A percentile compares a stretch with the other conserved stretches of the same genome.
Conservation (phyloP, 1,140 invertebrate species). For the Aphis craccivora region DNA sequence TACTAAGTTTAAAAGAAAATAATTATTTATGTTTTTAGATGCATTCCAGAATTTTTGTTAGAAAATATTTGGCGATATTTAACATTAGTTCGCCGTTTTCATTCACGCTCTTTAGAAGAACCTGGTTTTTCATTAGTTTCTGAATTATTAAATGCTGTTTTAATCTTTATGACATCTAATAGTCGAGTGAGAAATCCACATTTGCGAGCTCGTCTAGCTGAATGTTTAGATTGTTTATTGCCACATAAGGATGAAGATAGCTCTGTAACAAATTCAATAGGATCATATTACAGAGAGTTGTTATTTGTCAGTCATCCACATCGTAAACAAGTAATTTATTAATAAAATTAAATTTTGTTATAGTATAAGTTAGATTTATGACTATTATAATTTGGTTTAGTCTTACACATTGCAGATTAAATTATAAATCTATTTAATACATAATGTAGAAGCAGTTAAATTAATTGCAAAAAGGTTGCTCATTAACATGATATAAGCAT, state of each 20-base stretch:
- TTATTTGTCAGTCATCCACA: slow-evolving; percentile 59
- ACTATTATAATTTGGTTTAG: neutral
- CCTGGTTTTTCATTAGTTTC: slow-evolving; percentile 70
- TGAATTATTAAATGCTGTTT: slow-evolving; percentile 76
- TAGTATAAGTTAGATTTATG: neutral
- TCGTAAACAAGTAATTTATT: slow-evolving; percentile 45
- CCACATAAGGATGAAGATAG: slow-evolving; percentile 72
- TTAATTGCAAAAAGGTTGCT: too few relatives aligned
- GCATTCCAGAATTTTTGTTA: slow-evolving; percentile 88
- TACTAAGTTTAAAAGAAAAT: slow-evolving; percentile 26
- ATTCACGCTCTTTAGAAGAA: slow-evolving; percentile 70
- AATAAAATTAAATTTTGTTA: neutral
- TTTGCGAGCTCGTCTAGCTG: slow-evolving; percentile 86
- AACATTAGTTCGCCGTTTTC: slow-evolving; percentile 74
- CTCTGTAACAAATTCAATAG: slow-evolving; percentile 65
- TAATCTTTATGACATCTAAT: slow-evolving; percentile 71
- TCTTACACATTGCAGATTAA: neutral
- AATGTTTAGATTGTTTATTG: slow-evolving; percentile 84
- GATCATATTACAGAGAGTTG: slow-evolving; percentile 66
- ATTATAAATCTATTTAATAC: neutral
- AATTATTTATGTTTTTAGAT: slow-evolving; percentile 66
- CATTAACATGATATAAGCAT: too few relatives aligned
- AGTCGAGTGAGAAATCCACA: slow-evolving; percentile 89
- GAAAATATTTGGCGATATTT: slow-evolving; percentile 86
- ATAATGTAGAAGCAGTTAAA: neutral